Percentiles rank a stretch among this genome's conserved stretches.
Evolutionary conservation across 2,113 vertebrate genomes (phyloP).

Genomic region (Cichladusa arquata): DNA sequence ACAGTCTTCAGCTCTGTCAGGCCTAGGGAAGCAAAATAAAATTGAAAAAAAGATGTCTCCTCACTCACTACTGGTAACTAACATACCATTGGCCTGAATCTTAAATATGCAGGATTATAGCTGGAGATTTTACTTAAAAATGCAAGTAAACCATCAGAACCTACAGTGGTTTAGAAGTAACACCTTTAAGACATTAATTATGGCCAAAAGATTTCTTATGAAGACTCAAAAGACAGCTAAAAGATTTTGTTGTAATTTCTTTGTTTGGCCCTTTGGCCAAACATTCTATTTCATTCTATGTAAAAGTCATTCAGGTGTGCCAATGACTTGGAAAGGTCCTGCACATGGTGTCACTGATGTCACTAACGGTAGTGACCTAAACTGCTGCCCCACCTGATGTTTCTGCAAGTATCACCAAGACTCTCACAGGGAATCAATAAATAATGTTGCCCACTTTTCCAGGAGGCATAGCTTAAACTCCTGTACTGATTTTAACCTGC

Average conservation of each 20-base stretch:
- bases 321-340: neutral
- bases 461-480: neutral
- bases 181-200: neutral
- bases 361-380: neutral
- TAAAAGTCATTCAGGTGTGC: neutral
- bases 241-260: neutral
- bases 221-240: neutral
- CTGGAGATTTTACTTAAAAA: neutral
- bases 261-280: neutral
- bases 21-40: slow-evolving; percentile 64
- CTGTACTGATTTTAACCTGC: neutral
- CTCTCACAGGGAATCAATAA: neutral
- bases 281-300: neutral
- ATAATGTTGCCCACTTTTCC: neutral
- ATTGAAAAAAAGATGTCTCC: neutral
- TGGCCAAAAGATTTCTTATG: neutral
- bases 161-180: neutral
- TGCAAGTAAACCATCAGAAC: neutral
- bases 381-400: neutral
- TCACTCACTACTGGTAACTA: neutral
- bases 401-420: neutral
- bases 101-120: neutral
- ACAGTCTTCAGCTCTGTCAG: slow-evolving; percentile 70
- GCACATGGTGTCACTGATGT: neutral
- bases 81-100: neutral